Percentiles rank a stretch among this genome's conserved stretches.
Evolutionary conservation across 2,888 invertebrate genomes (phyloP).

Genomic region (Philereme vetulata): DNA sequence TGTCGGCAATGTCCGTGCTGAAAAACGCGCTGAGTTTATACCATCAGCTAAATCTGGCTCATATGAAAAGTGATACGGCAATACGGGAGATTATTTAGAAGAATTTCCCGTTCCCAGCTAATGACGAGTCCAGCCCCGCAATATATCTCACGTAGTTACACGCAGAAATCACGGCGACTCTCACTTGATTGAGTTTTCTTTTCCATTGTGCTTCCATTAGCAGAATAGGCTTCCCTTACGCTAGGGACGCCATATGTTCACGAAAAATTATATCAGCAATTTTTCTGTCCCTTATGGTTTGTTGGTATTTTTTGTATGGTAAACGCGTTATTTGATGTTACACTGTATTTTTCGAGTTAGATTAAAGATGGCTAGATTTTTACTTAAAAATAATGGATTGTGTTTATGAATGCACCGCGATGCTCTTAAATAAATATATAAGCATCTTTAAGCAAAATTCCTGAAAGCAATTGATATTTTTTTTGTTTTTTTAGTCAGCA

Average conservation of each 20-base stretch:
- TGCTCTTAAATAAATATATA: no score
- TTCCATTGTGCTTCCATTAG: slow-evolving; percentile 80
- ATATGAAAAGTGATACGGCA: slow-evolving; percentile 64
- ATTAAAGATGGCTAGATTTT: no score
- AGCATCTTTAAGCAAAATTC: no score
- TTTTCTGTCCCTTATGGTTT: slow-evolving; percentile 56
- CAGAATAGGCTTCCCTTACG: slow-evolving; percentile 71
- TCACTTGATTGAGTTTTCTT: slow-evolving; percentile 81
- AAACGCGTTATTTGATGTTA: slow-evolving; percentile 27
- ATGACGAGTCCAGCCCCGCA: slow-evolving; percentile 71
- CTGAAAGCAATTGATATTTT: no score
- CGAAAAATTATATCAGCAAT: slow-evolving; percentile 74
- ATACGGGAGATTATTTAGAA: slow-evolving; percentile 59
- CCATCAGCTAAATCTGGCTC: slow-evolving; percentile 62
- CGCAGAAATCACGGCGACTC: slow-evolving; percentile 79
- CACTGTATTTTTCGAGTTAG: slow-evolving; percentile 12
- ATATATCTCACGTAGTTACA: slow-evolving; percentile 80
- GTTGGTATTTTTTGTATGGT: slow-evolving; percentile 32
- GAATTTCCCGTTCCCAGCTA: slow-evolving; percentile 65
- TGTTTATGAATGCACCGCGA: no score
- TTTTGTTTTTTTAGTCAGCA: no score
- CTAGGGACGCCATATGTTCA: slow-evolving; percentile 68
- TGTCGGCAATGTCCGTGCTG: neutral
- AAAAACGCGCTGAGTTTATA: slow-evolving; percentile 44
- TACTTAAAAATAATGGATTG: no score